phyloP scores from a whole-genome alignment of 2,888 invertebrate species.

The Papilio elwesi region DNA sequence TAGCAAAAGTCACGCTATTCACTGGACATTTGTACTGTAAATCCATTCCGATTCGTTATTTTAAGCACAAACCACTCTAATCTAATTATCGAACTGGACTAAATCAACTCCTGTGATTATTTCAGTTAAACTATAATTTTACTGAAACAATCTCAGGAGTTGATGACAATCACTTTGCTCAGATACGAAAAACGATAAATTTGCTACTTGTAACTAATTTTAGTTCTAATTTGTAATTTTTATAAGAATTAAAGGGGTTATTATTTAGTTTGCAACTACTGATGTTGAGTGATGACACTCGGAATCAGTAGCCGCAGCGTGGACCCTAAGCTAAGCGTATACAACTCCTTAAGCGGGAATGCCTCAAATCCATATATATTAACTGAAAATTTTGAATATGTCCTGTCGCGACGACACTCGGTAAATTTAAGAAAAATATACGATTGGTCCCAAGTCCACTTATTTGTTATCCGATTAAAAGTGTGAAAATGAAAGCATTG shows the following conservation, averaged over 20 bases:
- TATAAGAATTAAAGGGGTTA: background rate
- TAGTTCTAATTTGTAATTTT: conserved; percentile 17
- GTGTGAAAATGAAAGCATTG: background rate
- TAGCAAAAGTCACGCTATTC: conserved; percentile 1
- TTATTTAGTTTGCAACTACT: background rate
- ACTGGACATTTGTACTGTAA: conserved; percentile 44
- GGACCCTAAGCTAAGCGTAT: too few species aligned
- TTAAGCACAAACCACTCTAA: conserved; percentile 51
- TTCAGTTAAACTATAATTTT: conserved; percentile 47
- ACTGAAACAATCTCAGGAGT: too few species aligned
- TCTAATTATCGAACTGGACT: conserved; percentile 52
- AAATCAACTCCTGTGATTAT: conserved; percentile 45
- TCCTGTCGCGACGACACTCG: too few species aligned
- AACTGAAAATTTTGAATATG: too few species aligned
- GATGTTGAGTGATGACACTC: background rate
- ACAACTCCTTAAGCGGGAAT: background rate
- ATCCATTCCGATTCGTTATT: conserved; percentile 49
- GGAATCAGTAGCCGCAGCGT: too few species aligned
- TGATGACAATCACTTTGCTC: conserved; percentile 31
- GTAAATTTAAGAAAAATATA: too few species aligned
- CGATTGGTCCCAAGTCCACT: too few species aligned
- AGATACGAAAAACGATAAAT: conserved; percentile 9
- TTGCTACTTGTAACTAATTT: conserved; percentile 13
- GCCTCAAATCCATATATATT: background rate
- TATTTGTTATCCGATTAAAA: too few species aligned